Percentiles rank a stretch among this genome's conserved stretches.
Conservation (phyloP, 2,888 invertebrate genomes). For the Xylota sylvarum region DNA sequence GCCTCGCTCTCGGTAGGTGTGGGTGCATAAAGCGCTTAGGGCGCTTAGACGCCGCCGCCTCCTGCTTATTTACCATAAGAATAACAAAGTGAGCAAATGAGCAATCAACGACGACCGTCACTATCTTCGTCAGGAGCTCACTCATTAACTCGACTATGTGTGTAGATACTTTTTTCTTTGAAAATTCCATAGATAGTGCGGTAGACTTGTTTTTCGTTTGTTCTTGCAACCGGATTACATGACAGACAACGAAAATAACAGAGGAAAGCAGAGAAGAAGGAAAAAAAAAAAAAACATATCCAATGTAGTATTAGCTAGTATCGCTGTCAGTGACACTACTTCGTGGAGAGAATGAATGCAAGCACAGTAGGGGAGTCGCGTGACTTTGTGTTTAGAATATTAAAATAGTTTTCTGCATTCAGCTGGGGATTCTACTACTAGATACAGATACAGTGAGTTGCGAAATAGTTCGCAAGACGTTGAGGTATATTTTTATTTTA, state of each 20-base stretch:
- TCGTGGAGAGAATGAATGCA: constrained; percentile 26
- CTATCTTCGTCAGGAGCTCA: constrained; percentile 12
- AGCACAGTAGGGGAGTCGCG: constrained; percentile 60
- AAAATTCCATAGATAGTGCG: constrained; percentile 53
- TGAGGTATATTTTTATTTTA: background rate
- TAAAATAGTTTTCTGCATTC: constrained; percentile 58
- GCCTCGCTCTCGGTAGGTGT: constrained; percentile 12
- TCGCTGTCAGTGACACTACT: constrained; percentile 31
- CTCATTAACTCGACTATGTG: constrained; percentile 30
- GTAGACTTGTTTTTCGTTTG: constrained; percentile 47
- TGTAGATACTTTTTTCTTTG: constrained; percentile 8
- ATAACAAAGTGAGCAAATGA: constrained; percentile 61
- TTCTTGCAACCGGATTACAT: constrained; percentile 65
- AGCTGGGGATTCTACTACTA: constrained; percentile 30
- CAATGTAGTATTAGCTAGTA: constrained; percentile 58
- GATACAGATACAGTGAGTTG: constrained; percentile 54
- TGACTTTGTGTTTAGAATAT: constrained; percentile 73
- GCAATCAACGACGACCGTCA: constrained; percentile 46
- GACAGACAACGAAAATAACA: constrained; percentile 57
- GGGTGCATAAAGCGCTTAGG: constrained; percentile 60
- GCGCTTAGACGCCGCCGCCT: constrained; percentile 41
- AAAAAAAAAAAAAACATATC: constrained; percentile 7
- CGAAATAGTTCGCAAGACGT: constrained; percentile 55
- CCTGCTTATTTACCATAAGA: constrained; percentile 42
- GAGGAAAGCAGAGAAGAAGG: background rate